Evolutionary conservation across 2,113 vertebrate species (phyloP).

Genomic region (Aix galericulata): DNA sequence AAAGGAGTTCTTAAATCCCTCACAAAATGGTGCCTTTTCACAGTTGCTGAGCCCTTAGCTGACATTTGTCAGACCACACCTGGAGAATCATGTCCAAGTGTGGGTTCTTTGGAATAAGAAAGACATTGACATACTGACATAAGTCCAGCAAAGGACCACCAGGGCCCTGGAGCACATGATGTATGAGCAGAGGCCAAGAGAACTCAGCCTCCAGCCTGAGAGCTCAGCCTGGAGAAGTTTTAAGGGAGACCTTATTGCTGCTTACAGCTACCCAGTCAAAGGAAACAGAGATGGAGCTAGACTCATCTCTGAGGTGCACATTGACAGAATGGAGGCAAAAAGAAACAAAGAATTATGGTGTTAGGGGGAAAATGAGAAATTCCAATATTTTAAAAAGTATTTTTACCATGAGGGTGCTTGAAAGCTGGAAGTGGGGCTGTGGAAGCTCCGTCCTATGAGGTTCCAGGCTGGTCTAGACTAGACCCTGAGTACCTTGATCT

Average conservation of each 20-base stretch:
- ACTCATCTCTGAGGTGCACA: neutral
- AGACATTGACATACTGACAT: neutral
- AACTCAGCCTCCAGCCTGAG: neutral
- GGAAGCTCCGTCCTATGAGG: neutral
- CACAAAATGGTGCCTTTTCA: neutral
- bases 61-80: neutral
- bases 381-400: neutral
- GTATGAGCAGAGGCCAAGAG: neutral
- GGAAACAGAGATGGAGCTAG: neutral
- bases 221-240: fast-evolving
- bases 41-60: neutral
- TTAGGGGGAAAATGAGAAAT: neutral
- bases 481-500: neutral
- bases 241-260: neutral
- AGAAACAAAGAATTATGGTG: neutral
- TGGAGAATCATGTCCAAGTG: neutral
- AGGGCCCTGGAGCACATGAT: neutral
- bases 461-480: neutral
- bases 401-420: neutral
- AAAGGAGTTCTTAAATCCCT: neutral
- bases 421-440: neutral
- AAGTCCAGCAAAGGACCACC: neutral
- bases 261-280: neutral
- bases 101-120: neutral
- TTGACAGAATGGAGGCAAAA: neutral